These are phyloP conservation scores for Cybosia mesomella DNA, from an alignment of 2,888 invertebrate genomes.

Conservation along the genomic window DNA sequence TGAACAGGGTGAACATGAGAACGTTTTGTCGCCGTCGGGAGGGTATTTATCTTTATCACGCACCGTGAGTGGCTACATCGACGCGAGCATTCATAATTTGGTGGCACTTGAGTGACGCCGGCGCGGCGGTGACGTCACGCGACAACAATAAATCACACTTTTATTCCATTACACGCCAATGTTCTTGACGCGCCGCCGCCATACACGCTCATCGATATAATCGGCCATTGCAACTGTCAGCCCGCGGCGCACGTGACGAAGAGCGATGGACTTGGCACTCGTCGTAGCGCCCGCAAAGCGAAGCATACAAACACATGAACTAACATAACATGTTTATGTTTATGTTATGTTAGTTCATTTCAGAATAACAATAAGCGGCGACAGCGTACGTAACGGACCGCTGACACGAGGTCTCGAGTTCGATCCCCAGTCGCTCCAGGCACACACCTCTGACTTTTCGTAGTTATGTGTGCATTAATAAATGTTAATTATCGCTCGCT, in stretches of 20 bases:
- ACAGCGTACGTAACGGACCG: too few species aligned
- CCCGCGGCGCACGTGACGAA: neutral
- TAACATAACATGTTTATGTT: too few species aligned
- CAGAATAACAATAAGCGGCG: neutral
- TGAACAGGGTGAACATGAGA: neutral
- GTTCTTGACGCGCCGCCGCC: conserved; percentile 26
- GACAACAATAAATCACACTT: conserved; percentile 44
- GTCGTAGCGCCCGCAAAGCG: too few species aligned
- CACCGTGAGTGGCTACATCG: conserved; percentile 29
- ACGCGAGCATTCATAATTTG: conserved; percentile 35
- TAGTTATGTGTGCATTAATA: too few species aligned
- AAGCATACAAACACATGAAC: too few species aligned
- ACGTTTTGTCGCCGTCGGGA: conserved; percentile 4
- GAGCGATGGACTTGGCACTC: neutral
- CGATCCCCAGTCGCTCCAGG: too few species aligned
- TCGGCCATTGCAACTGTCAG: conserved; percentile 37
- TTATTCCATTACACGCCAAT: conserved; percentile 43
- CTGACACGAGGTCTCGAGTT: too few species aligned
- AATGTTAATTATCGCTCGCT: too few species aligned
- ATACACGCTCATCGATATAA: conserved; percentile 41
- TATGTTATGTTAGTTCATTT: neutral
- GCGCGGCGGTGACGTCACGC: neutral
- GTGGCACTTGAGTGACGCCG: conserved; percentile 19
- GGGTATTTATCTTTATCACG: conserved; percentile 34
- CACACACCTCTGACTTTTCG: too few species aligned